Evolutionary conservation across 2,888 invertebrate genomes (phyloP), one percentile per base, ranked within the genome.

Genomic region (Lomographa bimaculata): DNA sequence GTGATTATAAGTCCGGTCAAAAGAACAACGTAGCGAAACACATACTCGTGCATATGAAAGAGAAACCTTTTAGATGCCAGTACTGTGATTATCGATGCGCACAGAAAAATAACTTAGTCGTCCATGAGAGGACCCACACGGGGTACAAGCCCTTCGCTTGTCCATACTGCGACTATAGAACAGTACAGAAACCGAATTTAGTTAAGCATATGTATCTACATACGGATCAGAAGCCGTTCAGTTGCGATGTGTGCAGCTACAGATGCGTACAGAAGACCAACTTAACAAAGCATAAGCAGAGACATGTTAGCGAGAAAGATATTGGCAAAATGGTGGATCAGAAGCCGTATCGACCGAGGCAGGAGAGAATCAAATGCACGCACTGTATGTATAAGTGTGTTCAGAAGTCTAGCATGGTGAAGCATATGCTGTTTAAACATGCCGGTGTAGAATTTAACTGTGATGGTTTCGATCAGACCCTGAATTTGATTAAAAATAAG

Each of bases 131-230:
- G 1, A 90, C 90, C 0, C 90, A 90, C n/a, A 90, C 90, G 0
- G 90, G 90, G 0, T 85, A 81, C 33, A 90, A 90, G 29, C 90
- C 90, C 0, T 90, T 90, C 11, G 89, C 83, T 0, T 90, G 90
- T 8, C 85, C 87, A 0, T 89, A 79, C 38, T 90, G 90, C 19
- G 89, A 89, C 1, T 90, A 90, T 5, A 49, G 87, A 3, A 90
- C 90, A 0, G 90, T 89, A 0, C 90, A 90, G 23, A 90, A 90
- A 60, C 90, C 90, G 0, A 90, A 90, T 42, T 58, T 90, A 57
- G 90, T 90, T 0, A 90, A 90, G 50, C 90, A 90, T 28, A 89
- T 90, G 90, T 90, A 90, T 24, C 38, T 90, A 5, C 90, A 90
- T 19, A 90, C 90, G 0, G 87, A 90, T 12, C 84, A 89, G 24